phyloP scores from a whole-genome alignment of 2,113 vertebrate genomes.

The Amphiprion ocellaris region DNA sequence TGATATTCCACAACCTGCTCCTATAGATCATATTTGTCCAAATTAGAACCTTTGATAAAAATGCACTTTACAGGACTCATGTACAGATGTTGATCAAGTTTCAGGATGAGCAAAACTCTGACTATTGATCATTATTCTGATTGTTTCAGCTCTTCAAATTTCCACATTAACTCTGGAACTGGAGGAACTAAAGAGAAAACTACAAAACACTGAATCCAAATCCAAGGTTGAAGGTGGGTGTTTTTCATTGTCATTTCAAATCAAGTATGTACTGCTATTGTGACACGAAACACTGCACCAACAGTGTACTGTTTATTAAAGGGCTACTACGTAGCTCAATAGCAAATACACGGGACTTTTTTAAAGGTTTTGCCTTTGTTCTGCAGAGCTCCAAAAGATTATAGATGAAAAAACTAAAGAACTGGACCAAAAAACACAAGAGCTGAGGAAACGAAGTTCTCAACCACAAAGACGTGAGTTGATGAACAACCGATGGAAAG shows the following conservation, averaged over 20 bases:
- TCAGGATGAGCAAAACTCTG: not conserved
- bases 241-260: not conserved
- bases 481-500: not conserved
- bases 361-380: not conserved
- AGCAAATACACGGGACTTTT: no score
- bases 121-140: not conserved
- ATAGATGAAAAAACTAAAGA: constrained; percentile 41
- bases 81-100: no score
- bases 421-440: constrained; percentile 21
- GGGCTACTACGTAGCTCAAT: not conserved
- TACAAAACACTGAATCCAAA: constrained; percentile 24
- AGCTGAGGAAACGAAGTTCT: constrained; percentile 40
- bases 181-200: constrained; percentile 37
- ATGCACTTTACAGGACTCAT: no score
- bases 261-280: not conserved
- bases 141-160: constrained; percentile 63
- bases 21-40: no score
- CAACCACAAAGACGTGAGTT: constrained; percentile 55
- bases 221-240: constrained; percentile 45
- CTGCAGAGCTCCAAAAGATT: constrained; percentile 49
- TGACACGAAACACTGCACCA: not conserved
- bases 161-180: constrained; percentile 42
- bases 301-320: not conserved
- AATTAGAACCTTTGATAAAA: no score
- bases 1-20: no score